Evolutionary conservation across 1,140 invertebrate species (phyloP), one percentile per base, ranked within the genome.

Genomic region (Paramacrobiotus metropolitanus): DNA sequence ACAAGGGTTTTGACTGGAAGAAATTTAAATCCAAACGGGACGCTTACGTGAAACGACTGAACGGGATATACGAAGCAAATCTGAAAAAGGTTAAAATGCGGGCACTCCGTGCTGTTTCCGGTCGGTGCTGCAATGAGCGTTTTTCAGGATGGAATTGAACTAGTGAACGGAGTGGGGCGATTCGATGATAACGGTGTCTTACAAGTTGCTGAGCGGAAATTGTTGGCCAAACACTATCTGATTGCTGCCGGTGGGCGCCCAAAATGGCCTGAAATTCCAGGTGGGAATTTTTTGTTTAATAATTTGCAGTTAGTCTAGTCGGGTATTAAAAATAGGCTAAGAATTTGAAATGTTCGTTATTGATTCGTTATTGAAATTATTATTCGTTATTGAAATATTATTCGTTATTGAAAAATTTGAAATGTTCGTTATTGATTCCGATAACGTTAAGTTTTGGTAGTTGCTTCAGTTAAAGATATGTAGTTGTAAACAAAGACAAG

Each of bases 21-120:
- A 63, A 64, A 59, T 68, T 79, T 29, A 77, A 78, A 66, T 67
- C 68, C 28, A 66, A 69, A 24, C 67, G 77, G 60, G 77, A 79
- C 71, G 74, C 67, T 0, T 79, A 79, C 65, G 73, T 79, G 24
- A 69, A 73, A 61, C 66, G 73, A 61, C 66, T 79, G 15, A 79
- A 79, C 70, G 72, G 70, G 30, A 77, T 79, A 44, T 79, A 79
- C 67, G 70, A 70, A 59, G 66, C 63, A 28, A 78, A 78, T 64
- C 65, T 79, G 21, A 70, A 74, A 59, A 75, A 75, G 48, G 48
- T 55, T 55, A 24, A 28, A 55, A 4, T 55, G 15, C 62, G 3
- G 59, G 29, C 18, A 61, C 29, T 15, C 55, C 4, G 15, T 9
- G 15, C 15, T 28, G 24, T 15, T 20, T 24, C 9, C 24, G 9